Percentiles rank a stretch among this genome's conserved stretches.
Evolutionary conservation across 2,797 vertebrate genomes (phyloP).

Genomic region (Pipistrellus nathusii): DNA sequence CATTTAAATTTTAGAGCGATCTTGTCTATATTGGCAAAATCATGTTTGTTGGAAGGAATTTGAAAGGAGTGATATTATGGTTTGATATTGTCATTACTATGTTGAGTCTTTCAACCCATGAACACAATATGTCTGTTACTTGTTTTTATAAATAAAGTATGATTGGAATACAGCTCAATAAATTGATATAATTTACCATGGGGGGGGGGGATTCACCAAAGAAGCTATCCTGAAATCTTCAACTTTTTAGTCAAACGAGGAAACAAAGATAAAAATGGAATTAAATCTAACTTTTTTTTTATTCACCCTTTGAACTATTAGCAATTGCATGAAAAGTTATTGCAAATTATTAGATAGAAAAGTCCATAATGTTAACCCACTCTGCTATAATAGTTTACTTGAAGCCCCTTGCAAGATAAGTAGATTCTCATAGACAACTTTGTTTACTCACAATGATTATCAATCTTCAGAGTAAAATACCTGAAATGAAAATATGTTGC

Average conservation of each 20-base stretch:
- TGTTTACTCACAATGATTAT: neutral
- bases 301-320: neutral
- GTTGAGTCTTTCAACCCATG: too few relatives aligned
- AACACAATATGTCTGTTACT: too few relatives aligned
- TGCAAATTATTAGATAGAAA: neutral
- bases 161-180: too few relatives aligned
- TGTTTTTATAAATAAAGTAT: too few relatives aligned
- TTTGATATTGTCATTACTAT: too few relatives aligned
- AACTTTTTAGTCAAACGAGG: conserved; percentile 25
- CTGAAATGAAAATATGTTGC: neutral
- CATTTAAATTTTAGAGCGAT: too few relatives aligned
- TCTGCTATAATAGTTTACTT: neutral
- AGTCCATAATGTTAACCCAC: neutral
- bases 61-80: too few relatives aligned
- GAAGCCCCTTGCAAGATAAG: neutral
- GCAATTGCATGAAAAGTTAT: neutral
- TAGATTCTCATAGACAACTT: neutral
- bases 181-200: too few relatives aligned
- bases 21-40: too few relatives aligned
- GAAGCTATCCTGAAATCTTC: conserved; percentile 29
- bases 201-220: neutral
- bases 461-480: conserved; percentile 35
- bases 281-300: neutral
- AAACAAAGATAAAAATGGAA: neutral
- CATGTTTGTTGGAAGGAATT: too few relatives aligned